phyloP scores from a whole-genome alignment of 1,140 invertebrate genomes.

The silkworm (Bombyx mori) region ASM3026992v2 NC_085125.1:7819501-7820000 shows the following conservation, averaged over 20 bases:
- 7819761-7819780: conserved; percentile 62
- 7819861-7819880: conserved; percentile 61
- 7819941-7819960: conserved; percentile 53
- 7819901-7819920: conserved; percentile 68
- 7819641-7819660: conserved; percentile 64
- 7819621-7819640: conserved; percentile 3
- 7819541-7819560: conserved; percentile 49
- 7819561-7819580: conserved; percentile 46
- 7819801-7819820: conserved; percentile 69
- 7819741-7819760: conserved; percentile 52
- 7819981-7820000: conserved; percentile 58
- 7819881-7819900: conserved; percentile 66
- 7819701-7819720: conserved; percentile 55
- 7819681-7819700: conserved; percentile 46
- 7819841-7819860: conserved; percentile 65
- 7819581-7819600: conserved; percentile 52
- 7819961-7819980: conserved; percentile 50
- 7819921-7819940: conserved; percentile 68
- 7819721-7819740: conserved; percentile 57
- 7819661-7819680: conserved; percentile 47
- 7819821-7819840: conserved; percentile 69
- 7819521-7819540: conserved; percentile 52
- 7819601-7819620: conserved; percentile 22
- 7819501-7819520: conserved; percentile 26
- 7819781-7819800: conserved; percentile 65